Conservation (phyloP, 2,888 invertebrate species). For the Phasia obesa region DNA sequence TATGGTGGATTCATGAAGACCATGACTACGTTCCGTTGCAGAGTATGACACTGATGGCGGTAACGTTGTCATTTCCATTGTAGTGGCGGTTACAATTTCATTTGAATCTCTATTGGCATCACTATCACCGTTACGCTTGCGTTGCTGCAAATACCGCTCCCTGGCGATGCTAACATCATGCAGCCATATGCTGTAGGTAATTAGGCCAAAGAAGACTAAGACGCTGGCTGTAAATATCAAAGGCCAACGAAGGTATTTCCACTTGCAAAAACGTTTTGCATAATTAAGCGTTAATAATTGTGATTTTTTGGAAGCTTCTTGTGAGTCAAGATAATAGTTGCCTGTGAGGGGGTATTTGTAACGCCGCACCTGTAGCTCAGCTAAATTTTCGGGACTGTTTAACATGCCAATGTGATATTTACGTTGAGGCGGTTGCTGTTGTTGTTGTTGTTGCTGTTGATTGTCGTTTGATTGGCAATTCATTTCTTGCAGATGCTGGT, state of each 20-base stretch:
- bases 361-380: constrained; percentile 79
- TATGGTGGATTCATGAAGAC: constrained; percentile 75
- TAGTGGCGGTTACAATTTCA: constrained; percentile 48
- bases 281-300: constrained; percentile 74
- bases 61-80: constrained; percentile 59
- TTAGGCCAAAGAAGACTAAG: constrained; percentile 78
- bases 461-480: constrained; percentile 62
- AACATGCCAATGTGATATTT: constrained; percentile 78
- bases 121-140: constrained; percentile 50
- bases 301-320: constrained; percentile 74
- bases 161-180: constrained; percentile 79
- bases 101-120: constrained; percentile 47
- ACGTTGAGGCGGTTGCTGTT: constrained; percentile 71
- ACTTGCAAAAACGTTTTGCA: constrained; percentile 75
- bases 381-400: constrained; percentile 76
- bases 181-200: constrained; percentile 79
- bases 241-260: constrained; percentile 79
- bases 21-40: constrained; percentile 63
- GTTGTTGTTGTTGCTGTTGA: constrained; percentile 36
- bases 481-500: constrained; percentile 43
- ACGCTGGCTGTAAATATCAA: constrained; percentile 78
- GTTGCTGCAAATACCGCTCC: constrained; percentile 76
- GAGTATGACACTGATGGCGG: constrained; percentile 23
- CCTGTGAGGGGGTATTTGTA: constrained; percentile 78
- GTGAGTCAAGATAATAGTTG: constrained; percentile 77